phyloP scores from a whole-genome alignment of 37 sponge, comb jelly and placozoan genomes.

The Axinella damicornis region DNA sequence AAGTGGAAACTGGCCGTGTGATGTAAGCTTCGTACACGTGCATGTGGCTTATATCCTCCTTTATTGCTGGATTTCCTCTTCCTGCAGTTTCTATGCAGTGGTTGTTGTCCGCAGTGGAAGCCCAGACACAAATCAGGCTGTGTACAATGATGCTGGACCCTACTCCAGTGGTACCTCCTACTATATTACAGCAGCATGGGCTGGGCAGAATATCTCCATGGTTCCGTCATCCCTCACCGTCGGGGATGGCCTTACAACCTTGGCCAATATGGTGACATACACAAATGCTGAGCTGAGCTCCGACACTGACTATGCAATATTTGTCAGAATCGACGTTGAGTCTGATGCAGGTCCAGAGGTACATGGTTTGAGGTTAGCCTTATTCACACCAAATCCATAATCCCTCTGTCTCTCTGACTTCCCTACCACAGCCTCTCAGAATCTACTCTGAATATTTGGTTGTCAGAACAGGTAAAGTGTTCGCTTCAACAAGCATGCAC shows the following conservation, averaged over 20 bases:
- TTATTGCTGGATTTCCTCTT: neutral
- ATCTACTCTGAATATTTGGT: neutral
- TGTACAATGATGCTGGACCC: conserved; percentile 1
- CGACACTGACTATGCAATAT: conserved; percentile 4
- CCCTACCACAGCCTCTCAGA: neutral
- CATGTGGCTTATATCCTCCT: neutral
- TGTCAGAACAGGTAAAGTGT: too few species aligned
- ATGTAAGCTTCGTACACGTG: neutral
- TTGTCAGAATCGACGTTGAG: conserved; percentile 8
- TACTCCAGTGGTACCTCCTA: neutral
- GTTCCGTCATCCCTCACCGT: conserved; percentile 16
- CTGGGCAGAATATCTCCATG: neutral
- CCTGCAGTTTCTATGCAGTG: conserved; percentile 46
- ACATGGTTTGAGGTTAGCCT: neutral
- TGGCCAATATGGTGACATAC: conserved; percentile 14
- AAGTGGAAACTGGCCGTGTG: conserved; percentile 1
- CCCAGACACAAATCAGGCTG: neutral
- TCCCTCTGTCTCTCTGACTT: too few species aligned
- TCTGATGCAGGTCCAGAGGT: neutral
- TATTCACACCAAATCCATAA: too few species aligned
- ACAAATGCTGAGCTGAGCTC: neutral
- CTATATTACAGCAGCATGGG: conserved; percentile 55
- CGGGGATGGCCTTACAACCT: conserved; percentile 25
- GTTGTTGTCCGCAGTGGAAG: conserved; percentile 1
- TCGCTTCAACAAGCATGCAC: too few species aligned